Evolutionary conservation across 2,113 vertebrate genomes (phyloP).

Genomic region (Cygnus atratus): DNA sequence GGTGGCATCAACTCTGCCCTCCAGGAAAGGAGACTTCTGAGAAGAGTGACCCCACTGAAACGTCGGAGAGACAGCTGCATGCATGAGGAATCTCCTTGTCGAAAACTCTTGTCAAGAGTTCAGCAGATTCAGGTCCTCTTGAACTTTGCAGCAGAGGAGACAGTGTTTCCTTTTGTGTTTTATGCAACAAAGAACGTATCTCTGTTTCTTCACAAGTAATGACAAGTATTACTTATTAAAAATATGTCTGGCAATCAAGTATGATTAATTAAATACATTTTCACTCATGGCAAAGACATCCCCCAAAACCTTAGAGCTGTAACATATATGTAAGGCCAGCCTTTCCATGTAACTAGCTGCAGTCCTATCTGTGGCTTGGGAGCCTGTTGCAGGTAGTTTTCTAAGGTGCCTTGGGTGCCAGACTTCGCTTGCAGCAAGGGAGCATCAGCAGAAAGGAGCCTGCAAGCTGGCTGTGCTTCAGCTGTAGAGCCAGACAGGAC

Average conservation of each 20-base stretch:
- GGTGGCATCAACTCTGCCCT: neutral
- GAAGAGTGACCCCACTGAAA: neutral
- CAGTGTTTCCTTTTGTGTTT: neutral
- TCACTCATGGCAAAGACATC: neutral
- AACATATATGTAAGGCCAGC: neutral
- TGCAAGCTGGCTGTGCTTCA: neutral
- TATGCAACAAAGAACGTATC: neutral
- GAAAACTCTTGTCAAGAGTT: neutral
- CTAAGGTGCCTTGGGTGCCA: neutral
- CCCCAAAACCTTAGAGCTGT: neutral
- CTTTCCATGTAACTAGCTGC: neutral
- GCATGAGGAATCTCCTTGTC: neutral
- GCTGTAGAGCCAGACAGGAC: neutral
- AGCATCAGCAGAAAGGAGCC: neutral
- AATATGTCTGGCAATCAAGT: neutral
- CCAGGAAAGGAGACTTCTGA: neutral
- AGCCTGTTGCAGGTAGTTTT: neutral
- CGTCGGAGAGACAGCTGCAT: neutral
- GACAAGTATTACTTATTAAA: neutral
- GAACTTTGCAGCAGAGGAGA: neutral
- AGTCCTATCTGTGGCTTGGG: neutral
- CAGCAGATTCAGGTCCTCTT: neutral
- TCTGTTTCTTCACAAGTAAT: neutral
- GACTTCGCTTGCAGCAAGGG: neutral
- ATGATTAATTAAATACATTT: neutral